A percentile compares a stretch with the other conserved stretches of the same genome.
phyloP scores from a whole-genome alignment of 2,113 vertebrate species.

The Poicephalus gulielmi region DNA sequence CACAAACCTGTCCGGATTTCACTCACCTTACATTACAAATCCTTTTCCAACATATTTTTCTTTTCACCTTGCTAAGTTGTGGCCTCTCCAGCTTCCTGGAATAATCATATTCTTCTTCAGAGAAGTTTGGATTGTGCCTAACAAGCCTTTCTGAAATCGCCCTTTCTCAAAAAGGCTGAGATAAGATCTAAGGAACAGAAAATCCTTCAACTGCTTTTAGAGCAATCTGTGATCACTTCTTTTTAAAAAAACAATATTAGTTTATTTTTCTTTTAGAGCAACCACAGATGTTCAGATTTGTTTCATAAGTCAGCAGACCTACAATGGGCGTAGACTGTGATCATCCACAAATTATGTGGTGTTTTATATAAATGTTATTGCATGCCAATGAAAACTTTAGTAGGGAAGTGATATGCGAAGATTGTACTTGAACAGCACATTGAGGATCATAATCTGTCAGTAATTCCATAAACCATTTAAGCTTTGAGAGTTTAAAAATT shows the following conservation, averaged over 20 bases:
- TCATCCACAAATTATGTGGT: conserved; percentile 29
- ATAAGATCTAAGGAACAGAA: conserved; percentile 45
- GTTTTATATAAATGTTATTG: conserved; percentile 15
- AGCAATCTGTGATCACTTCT: conserved; percentile 3
- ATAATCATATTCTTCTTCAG: not conserved
- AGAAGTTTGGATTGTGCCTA: conserved; percentile 8
- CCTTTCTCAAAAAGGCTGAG: not conserved
- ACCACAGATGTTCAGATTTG: conserved; percentile 51
- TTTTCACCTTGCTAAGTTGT: conserved; percentile 37
- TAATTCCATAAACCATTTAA: not conserved
- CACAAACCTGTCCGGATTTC: conserved; percentile 1
- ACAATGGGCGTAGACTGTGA: not conserved
- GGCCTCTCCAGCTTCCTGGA: conserved; percentile 14
- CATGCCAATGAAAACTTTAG: not conserved
- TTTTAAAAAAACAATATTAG: conserved; percentile 14
- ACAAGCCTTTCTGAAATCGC: not conserved
- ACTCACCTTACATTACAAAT: conserved; percentile 41
- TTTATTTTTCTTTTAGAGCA: conserved; percentile 56
- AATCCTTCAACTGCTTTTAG: conserved; percentile 45
- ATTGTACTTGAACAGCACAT: not conserved
- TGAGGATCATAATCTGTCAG: not conserved
- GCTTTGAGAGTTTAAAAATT: not conserved
- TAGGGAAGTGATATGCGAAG: not conserved
- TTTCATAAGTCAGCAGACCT: not conserved
- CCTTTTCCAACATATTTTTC: conserved; percentile 35